A percentile compares a stretch with the other conserved stretches of the same genome.
phyloP scores from a whole-genome alignment of 2,888 invertebrate species.

The Drosophila barbarae region DNA sequence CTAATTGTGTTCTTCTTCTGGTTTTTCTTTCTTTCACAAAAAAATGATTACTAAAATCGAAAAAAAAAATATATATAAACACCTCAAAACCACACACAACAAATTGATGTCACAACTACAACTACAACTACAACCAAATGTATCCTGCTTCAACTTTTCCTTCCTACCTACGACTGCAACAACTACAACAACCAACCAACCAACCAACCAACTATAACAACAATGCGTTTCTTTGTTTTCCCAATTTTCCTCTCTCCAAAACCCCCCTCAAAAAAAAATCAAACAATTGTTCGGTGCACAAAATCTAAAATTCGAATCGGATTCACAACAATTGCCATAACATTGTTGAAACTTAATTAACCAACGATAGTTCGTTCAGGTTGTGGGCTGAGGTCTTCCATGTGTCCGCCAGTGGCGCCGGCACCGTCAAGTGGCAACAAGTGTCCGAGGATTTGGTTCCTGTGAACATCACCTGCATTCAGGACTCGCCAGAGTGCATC shows the following conservation, averaged over 20 bases:
- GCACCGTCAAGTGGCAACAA: slow-evolving; percentile 98
- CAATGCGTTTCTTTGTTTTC: slow-evolving; percentile 39
- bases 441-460: slow-evolving; percentile 99
- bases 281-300: slow-evolving; percentile 28
- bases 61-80: slow-evolving; percentile 27
- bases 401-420: slow-evolving; percentile 95
- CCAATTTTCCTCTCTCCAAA: slow-evolving; percentile 29
- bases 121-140: slow-evolving; percentile 43
- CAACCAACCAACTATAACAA: slow-evolving; percentile 40
- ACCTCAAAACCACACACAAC: slow-evolving; percentile 37
- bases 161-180: slow-evolving; percentile 48
- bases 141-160: slow-evolving; percentile 55
- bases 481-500: slow-evolving; percentile 97
- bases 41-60: slow-evolving; percentile 27
- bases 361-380: slow-evolving; percentile 83
- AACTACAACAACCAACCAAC: slow-evolving; percentile 42
- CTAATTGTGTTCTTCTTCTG: slow-evolving; percentile 68
- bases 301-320: slow-evolving; percentile 22
- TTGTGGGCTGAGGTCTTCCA: slow-evolving; percentile 99
- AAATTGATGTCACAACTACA: slow-evolving; percentile 42
- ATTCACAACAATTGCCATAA: slow-evolving; percentile 16
- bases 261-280: slow-evolving; percentile 28
- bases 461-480: slow-evolving; percentile 98
- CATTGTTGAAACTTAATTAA: slow-evolving; percentile 55
- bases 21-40: slow-evolving; percentile 62